Base-by-base conservation (phyloP, 23 tunicate genomes). In the Aplidium turbinatum region DNA sequence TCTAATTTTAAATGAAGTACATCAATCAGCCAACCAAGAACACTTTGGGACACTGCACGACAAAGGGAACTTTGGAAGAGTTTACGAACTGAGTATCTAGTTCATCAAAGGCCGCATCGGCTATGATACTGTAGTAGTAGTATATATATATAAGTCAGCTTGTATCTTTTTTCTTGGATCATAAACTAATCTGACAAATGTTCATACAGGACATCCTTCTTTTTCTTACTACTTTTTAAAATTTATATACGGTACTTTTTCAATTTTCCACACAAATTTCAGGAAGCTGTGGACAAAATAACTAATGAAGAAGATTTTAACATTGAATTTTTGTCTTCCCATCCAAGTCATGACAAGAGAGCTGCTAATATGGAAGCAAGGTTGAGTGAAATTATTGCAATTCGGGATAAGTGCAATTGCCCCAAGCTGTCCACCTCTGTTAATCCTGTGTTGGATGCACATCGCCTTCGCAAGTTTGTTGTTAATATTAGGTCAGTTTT, bases 241-340 rank as follows among this genome's bases (percentile, higher is more conserved):
- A 42, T 42, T 42, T 42, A 42, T 42, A 9, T 42, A 42, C 11
- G 11, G 11, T 9, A 42, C 11, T 42, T 42, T 9, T 42, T 9
- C 50, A 9, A 42, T 42, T 42, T 9, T 9, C n/a, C n/a, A n/a
- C n/a, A n/a, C n/a, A n/a, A n/a, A n/a, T n/a, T n/a, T n/a, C n/a
- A 65, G 72, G 72, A 35, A 38, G 72, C 50, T 19, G 23, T 65
- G 4, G 72, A 65, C 38, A 25, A 18, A n/a, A 36, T 65, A 5
- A 65, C 4, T 27, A n/a, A 35, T 6, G 50, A 21, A 6, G 72
- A 65, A 35, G 11, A 11, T 13, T 19, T 28, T 13, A 75, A 75
- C 4, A 24, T 88, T 5, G 86, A 84, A 47, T 91, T 58, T 62
- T 40, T 83, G 23, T 91, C 97, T 16, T 75, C 97, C 2, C 97